phyloP scores from a whole-genome alignment of 2,888 invertebrate species.

The Mantis religiosa region DNA sequence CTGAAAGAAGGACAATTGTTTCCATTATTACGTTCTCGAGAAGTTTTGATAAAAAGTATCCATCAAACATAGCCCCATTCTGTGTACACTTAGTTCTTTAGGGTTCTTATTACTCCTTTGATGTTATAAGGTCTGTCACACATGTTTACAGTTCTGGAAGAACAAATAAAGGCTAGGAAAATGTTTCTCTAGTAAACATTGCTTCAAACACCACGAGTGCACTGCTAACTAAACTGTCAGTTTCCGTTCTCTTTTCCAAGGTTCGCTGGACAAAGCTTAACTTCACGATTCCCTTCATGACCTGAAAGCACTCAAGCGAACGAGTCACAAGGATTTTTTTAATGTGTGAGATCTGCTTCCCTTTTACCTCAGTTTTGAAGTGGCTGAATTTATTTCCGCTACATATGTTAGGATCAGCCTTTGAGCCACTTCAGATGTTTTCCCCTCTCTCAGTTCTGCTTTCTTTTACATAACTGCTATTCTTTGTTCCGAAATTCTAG shows the following conservation, averaged over 20 bases:
- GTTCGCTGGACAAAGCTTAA: background rate
- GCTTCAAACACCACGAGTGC: background rate
- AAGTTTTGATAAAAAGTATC: too few species aligned
- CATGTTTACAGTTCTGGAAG: too few species aligned
- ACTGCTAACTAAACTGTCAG: background rate
- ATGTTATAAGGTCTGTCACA: too few species aligned
- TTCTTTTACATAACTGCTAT: background rate
- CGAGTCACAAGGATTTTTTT: background rate
- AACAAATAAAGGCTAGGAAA: too few species aligned
- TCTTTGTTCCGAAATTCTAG: background rate
- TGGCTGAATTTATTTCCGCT: background rate
- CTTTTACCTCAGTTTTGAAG: background rate
- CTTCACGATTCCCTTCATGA: background rate
- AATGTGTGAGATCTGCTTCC: background rate
- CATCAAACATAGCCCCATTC: too few species aligned
- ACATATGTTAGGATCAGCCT: background rate
- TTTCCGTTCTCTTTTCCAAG: background rate
- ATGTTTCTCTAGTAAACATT: too few species aligned
- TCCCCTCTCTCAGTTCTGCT: background rate
- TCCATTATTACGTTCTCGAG: too few species aligned
- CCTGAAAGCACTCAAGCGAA: background rate
- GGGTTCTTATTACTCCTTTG: too few species aligned
- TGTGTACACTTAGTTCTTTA: too few species aligned
- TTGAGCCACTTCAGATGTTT: background rate
- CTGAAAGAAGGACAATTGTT: too few species aligned